Evolutionary conservation across 2,888 invertebrate genomes (phyloP).

Genomic region (Holacanthella duospinosa): DNA sequence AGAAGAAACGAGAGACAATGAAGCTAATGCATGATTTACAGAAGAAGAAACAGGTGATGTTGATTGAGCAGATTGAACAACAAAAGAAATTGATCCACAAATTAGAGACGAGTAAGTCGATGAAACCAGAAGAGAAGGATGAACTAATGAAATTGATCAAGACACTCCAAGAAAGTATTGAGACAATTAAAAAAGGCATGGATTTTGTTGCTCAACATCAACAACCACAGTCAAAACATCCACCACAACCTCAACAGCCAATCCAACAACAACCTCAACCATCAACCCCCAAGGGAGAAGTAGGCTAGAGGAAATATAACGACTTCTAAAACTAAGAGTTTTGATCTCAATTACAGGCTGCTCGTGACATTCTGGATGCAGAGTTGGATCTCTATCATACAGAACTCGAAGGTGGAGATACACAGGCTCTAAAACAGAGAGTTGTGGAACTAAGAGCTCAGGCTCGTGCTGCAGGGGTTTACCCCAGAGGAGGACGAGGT

Average conservation of each 20-base stretch:
- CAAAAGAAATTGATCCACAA: conserved; percentile 72
- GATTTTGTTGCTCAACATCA: conserved; percentile 39
- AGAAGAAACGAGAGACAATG: conserved; percentile 58
- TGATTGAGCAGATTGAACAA: conserved; percentile 81
- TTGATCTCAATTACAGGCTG: conserved; percentile 51
- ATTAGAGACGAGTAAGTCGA: conserved; percentile 57
- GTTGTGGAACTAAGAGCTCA: conserved; percentile 57
- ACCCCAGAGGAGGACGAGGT: conserved; percentile 34
- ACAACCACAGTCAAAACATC: neutral
- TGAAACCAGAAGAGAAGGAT: conserved; percentile 54
- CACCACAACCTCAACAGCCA: conserved; percentile 9
- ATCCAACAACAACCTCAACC: conserved; percentile 45
- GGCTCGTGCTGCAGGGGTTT: conserved; percentile 38
- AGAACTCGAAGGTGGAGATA: conserved; percentile 78
- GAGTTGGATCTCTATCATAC: conserved; percentile 83
- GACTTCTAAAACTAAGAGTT: no score
- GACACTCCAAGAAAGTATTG: conserved; percentile 70
- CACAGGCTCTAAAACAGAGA: conserved; percentile 65
- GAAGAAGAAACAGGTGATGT: conserved; percentile 70
- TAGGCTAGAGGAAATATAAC: no score
- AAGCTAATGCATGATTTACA: conserved; percentile 70
- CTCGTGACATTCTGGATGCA: conserved; percentile 79
- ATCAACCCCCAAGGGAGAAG: conserved; percentile 61
- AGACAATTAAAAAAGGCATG: conserved; percentile 60
- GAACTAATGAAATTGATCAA: conserved; percentile 69